Base-by-base conservation (phyloP, 2,113 vertebrate species). In the Engraulis encrasicolus region DNA sequence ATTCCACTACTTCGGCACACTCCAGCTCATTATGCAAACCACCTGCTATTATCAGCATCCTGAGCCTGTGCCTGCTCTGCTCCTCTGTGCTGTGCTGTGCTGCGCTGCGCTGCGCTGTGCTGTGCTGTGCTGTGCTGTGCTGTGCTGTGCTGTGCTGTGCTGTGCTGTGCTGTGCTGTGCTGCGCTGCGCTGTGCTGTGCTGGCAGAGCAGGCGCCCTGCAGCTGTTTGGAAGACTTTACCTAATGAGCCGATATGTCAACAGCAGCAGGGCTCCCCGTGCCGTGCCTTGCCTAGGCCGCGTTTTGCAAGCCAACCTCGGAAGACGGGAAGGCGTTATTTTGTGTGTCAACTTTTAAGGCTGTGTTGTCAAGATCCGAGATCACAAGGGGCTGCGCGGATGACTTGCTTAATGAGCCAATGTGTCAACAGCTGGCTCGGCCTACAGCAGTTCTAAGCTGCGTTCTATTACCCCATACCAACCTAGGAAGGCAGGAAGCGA, bases 41-140 rank as follows among this genome's bases (percentile, higher is more conserved):
- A 74, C 66, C 66, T 74, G 66, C 66, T 74, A 74, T 36, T 74
- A 74, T 36, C 66, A 36, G 66, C 66, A 74, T 36, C 31, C 27
- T 74, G 66, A 15, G 14, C 31, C 66, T 34, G 66, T 14, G 0
- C n/a, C n/a, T n/a, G n/a, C n/a, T n/a, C 40, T 45, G n/a, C n/a
- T n/a, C 3, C 40, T 3, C 40, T 45, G 9, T 7, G 9, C 40
- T 45, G 9, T 5, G 40, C 40, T 45, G 15, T 50, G 71, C 82
- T 34, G 66, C 36, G 34, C 81, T 58, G 27, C 19, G 38, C 40
- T 45, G 40, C 40, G 40, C 40, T 45, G 40, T 45, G 40, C 40
- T 45, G 9, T 45, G 9, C 40, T 45, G 40, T 45, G 40, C 9
- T 3, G 40, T 34, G 61, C 37, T 49, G 83, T 19, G 54, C 58